These are phyloP conservation scores for Proales similis DNA, from an alignment of 1,140 invertebrate species.

Conservation along the genomic window DNA sequence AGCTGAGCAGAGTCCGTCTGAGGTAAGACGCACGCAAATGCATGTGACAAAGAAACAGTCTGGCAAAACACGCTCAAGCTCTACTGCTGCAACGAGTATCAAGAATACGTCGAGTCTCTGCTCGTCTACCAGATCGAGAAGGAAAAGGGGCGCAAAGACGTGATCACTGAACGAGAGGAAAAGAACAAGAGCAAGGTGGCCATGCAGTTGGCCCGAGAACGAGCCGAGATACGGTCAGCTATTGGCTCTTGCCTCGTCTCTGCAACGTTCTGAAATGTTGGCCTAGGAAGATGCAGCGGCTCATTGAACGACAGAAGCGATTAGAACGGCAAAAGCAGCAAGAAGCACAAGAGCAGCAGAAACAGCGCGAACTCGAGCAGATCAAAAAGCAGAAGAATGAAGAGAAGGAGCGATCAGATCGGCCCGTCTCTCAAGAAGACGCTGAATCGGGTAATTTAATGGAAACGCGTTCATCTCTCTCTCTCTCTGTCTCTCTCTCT, in stretches of 20 bases:
- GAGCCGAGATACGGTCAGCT: slow-evolving; percentile 18
- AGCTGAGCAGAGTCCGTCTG: slow-evolving; percentile 43
- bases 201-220: slow-evolving; percentile 30
- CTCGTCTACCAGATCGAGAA: slow-evolving; percentile 24
- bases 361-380: too few relatives aligned
- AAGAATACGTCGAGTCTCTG: slow-evolving; percentile 44
- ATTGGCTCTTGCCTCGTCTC: too few relatives aligned
- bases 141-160: not conserved
- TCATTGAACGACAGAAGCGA: slow-evolving; percentile 17
- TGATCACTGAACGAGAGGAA: slow-evolving; percentile 2
- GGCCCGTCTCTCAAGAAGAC: too few relatives aligned
- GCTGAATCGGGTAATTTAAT: too few relatives aligned
- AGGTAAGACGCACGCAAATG: slow-evolving; percentile 15
- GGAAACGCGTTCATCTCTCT: too few relatives aligned
- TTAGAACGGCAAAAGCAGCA: too few relatives aligned
- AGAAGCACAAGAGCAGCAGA: too few relatives aligned
- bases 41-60: not conserved
- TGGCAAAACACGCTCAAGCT: slow-evolving; percentile 37
- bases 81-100: slow-evolving; percentile 50
- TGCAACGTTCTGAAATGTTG: not conserved
- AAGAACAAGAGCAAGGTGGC: not conserved
- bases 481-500: too few relatives aligned
- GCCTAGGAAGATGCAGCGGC: slow-evolving; percentile 19
- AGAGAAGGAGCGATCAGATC: too few relatives aligned
- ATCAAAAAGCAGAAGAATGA: too few relatives aligned